These are phyloP conservation scores for Brachystomella parvula DNA, from an alignment of 1,140 invertebrate species.

Conservation along the genomic window DNA sequence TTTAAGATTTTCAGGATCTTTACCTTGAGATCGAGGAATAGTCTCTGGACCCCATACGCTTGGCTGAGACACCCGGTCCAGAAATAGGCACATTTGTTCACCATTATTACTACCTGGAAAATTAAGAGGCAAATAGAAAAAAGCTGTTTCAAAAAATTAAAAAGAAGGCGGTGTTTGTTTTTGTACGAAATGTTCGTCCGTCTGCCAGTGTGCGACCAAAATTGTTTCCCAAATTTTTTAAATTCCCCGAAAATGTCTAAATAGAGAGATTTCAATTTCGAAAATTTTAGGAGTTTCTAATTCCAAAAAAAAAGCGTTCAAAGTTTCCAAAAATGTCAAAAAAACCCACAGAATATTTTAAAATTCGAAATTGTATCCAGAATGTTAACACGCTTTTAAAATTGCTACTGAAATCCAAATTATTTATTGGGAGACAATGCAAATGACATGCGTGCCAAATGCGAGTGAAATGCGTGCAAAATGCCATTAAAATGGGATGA, in stretches of 20 bases:
- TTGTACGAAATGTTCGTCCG: not conserved
- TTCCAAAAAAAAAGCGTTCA: too few species aligned
- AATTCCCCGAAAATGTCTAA: not conserved
- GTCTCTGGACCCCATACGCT: not conserved
- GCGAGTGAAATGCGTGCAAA: too few species aligned
- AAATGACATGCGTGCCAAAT: too few species aligned
- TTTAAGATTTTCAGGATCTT: too few species aligned
- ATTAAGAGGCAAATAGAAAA: not conserved
- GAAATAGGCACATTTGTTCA: not conserved
- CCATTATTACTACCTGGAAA: not conserved
- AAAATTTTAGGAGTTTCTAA: too few species aligned
- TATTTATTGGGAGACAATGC: too few species aligned
- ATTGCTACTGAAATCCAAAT: too few species aligned
- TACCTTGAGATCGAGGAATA: not conserved
- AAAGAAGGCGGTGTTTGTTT: not conserved
- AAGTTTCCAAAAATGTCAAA: too few species aligned
- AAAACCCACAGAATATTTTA: too few species aligned
- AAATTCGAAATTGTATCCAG: too few species aligned
- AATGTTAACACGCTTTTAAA: too few species aligned
- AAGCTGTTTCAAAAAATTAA: not conserved
- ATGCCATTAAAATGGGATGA: too few species aligned
- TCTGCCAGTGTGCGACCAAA: not conserved
- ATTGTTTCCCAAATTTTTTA: not conserved
- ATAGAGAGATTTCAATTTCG: not conserved
- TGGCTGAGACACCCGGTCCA: not conserved